A percentile compares a stretch with the other conserved stretches of the same genome.
Conservation (phyloP, 2,797 vertebrate genomes). For the Chaetophractus vellerosus region DNA sequence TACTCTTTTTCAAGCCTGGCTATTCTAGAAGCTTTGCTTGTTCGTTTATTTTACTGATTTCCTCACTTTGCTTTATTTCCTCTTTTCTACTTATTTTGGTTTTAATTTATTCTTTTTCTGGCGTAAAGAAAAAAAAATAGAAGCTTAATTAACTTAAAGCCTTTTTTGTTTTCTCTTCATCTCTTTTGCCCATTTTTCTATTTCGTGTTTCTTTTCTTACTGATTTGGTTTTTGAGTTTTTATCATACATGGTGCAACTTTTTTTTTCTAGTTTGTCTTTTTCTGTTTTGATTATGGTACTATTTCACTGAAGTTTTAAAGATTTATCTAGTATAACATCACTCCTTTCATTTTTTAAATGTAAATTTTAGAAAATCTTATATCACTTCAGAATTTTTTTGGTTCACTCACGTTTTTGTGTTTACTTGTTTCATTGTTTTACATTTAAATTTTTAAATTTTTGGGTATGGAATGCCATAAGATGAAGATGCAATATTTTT, state of each 20-base stretch:
- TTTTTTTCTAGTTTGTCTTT: too few relatives aligned
- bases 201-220: too few relatives aligned
- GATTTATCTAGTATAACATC: background rate
- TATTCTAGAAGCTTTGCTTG: too few relatives aligned
- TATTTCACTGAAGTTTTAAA: background rate
- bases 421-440: background rate
- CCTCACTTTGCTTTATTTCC: background rate
- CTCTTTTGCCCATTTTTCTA: conserved; percentile 1
- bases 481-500: background rate
- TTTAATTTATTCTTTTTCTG: background rate
- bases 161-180: background rate
- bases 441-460: conserved; percentile 24
- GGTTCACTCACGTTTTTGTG: background rate
- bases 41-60: conserved; percentile 24
- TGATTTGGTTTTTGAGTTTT: too few relatives aligned
- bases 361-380: conserved; percentile 17
- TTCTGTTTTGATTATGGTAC: background rate
- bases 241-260: too few relatives aligned
- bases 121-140: background rate
- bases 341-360: background rate
- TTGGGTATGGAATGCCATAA: background rate
- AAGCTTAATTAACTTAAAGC: background rate
- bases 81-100: background rate
- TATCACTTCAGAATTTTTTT: background rate
- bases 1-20: too few relatives aligned